Conservation (phyloP, 1,140 invertebrate genomes). For the Micrasema minimum region DNA sequence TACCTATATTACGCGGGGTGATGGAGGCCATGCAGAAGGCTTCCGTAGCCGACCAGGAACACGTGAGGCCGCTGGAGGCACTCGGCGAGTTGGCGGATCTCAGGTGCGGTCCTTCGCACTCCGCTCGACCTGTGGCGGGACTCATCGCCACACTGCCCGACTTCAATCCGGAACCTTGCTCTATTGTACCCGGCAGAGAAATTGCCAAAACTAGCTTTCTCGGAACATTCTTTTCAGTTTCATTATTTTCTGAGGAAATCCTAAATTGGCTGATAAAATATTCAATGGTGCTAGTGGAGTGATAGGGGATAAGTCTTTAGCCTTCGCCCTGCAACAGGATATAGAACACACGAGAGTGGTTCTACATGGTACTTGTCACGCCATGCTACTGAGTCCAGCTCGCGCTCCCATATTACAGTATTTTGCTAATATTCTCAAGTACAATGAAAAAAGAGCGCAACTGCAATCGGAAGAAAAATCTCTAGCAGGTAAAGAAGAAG, state of each 20-base stretch:
- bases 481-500: slow-evolving; percentile 70
- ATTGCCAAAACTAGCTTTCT: slow-evolving; percentile 84
- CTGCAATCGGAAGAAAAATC: slow-evolving; percentile 87
- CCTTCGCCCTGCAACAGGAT: slow-evolving; percentile 75
- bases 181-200: slow-evolving; percentile 82
- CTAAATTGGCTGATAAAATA: slow-evolving; percentile 74
- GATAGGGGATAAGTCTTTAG: slow-evolving; percentile 69
- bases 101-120: slow-evolving; percentile 58
- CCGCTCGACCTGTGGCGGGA: slow-evolving; percentile 79
- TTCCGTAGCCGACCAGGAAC: slow-evolving; percentile 50
- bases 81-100: slow-evolving; percentile 58
- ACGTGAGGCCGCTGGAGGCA: slow-evolving; percentile 59
- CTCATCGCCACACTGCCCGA: slow-evolving; percentile 79
- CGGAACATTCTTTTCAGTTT: slow-evolving; percentile 89
- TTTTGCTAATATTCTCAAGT: slow-evolving; percentile 77
- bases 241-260: slow-evolving; percentile 92
- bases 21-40: slow-evolving; percentile 62
- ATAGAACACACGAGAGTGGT: slow-evolving; percentile 77
- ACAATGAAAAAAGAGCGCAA: slow-evolving; percentile 90
- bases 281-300: slow-evolving; percentile 55
- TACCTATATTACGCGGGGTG: slow-evolving; percentile 61
- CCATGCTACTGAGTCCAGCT: slow-evolving; percentile 82
- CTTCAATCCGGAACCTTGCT: slow-evolving; percentile 79
- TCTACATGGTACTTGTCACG: slow-evolving; percentile 85
- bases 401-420: slow-evolving; percentile 83